Evolutionary conservation across 2,888 invertebrate species (phyloP), one percentile per base, ranked within the genome.

Genomic region (Choristoneura rosaceana): DNA sequence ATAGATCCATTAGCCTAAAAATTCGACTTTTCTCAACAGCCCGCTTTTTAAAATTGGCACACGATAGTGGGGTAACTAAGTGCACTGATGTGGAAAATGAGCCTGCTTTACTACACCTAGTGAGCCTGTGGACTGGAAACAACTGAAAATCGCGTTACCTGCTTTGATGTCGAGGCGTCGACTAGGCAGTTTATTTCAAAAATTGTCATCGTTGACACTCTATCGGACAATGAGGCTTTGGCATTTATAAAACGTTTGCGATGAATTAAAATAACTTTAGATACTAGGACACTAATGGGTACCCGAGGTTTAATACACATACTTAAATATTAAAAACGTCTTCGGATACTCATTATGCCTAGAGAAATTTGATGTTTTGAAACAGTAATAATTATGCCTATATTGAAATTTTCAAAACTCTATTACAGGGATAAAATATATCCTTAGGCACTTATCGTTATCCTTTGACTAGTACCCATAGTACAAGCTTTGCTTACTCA

Each of bases 91-190:
- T 69, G 81, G 78, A 78, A 79, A 79, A 80, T 79, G 77, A 77
- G 79, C 78, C 76, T 76, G 77, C 77, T 76, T 73, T 76, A 77
- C 78, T 76, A 63, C 55, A 12, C 25, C 15, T 63, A 15, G 15
- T 63, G 74, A 80, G 82, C 77, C 77, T 82, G 81, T 83, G 81
- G 80, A 76, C 76, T 81, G 84, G 84, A 84, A 84, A 83, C 81
- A 25, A 38, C 17, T 45, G 15, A 55, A 68, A 74, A 65, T 62
- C 65, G 60, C 52, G 43, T 9, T 47, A 12, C 47, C 38, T 33
- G 52, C 66, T 67, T 71, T 71, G 71, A 71, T 67, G 71, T 58
- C 33, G 34, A 62, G 34, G 38, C 70, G 45, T n/a, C 12, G 65
- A 38, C 33, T 65, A 60, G 34, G 14, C 55, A 45, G 4, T 52